These are phyloP conservation scores for Eutolmus rufibarbis DNA, from an alignment of 2,888 invertebrate species.

Conservation along the genomic window DNA sequence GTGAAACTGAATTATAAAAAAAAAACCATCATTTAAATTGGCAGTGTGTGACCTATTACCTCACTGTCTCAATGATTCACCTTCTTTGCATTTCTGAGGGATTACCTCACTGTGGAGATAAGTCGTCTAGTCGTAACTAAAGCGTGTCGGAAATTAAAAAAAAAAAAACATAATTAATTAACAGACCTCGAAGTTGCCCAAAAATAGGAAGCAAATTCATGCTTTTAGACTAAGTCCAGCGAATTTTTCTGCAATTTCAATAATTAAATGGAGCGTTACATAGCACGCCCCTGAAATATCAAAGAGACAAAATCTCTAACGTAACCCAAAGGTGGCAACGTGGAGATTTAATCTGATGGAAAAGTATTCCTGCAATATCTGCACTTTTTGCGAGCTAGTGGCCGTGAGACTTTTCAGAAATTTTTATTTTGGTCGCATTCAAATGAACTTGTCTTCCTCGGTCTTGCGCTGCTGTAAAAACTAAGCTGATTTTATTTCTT, in stretches of 20 bases:
- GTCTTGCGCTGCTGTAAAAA: not conserved
- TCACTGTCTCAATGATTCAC: not conserved
- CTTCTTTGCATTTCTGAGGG: not conserved
- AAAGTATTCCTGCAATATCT: not conserved
- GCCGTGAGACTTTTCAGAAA: not conserved
- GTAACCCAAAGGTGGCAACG: not conserved
- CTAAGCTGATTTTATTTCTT: not conserved
- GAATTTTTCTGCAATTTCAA: not conserved
- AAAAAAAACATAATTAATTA: not conserved
- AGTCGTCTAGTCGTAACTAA: not conserved
- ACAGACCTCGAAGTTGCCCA: not conserved
- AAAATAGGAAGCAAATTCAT: not conserved
- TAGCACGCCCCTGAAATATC: not conserved
- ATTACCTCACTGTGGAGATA: not conserved
- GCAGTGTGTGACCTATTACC: not conserved
- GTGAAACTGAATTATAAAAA: not conserved
- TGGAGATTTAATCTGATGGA: not conserved
- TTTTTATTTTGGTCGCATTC: not conserved
- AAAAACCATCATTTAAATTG: not conserved
- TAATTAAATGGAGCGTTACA: not conserved
- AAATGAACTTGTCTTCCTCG: not conserved
- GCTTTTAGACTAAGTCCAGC: not conserved
- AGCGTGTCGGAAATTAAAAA: not conserved
- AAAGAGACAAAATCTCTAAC: not conserved
- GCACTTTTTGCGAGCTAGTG: not conserved